These are phyloP conservation scores for Diphyllodes magnificus DNA, from an alignment of 2,113 vertebrate species.

Conservation along the genomic window DNA sequence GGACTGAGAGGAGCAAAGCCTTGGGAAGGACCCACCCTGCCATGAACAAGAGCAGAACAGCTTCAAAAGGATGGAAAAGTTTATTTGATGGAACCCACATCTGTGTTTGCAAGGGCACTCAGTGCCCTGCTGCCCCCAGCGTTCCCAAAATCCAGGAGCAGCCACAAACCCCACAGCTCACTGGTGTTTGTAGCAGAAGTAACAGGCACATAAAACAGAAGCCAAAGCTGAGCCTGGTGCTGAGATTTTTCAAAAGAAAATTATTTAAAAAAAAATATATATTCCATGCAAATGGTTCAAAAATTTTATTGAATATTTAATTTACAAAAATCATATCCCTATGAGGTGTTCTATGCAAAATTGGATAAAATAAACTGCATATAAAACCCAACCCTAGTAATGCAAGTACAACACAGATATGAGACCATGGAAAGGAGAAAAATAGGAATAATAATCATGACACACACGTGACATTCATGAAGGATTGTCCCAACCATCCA, in stretches of 20 bases:
- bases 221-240: background rate
- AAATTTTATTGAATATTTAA: constrained; percentile 77
- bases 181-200: background rate
- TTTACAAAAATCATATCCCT: constrained; percentile 76
- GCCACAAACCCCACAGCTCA: background rate
- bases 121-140: background rate
- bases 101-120: background rate
- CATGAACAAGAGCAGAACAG: background rate
- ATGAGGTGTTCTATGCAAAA: constrained; percentile 80
- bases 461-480: background rate
- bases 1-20: background rate
- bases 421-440: background rate
- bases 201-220: background rate
- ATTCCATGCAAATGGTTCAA: constrained; percentile 54
- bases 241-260: background rate
- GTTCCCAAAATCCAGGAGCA: background rate
- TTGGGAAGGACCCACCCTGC: background rate
- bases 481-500: constrained; percentile 49
- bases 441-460: background rate
- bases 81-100: fast-evolving
- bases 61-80: background rate
- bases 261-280: background rate
- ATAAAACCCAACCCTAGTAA: constrained; percentile 76
- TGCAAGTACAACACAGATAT: constrained; percentile 34
- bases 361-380: constrained; percentile 79